Evolutionary conservation across 2,113 vertebrate genomes (phyloP).

Genomic region (Peromyscus californicus): DNA sequence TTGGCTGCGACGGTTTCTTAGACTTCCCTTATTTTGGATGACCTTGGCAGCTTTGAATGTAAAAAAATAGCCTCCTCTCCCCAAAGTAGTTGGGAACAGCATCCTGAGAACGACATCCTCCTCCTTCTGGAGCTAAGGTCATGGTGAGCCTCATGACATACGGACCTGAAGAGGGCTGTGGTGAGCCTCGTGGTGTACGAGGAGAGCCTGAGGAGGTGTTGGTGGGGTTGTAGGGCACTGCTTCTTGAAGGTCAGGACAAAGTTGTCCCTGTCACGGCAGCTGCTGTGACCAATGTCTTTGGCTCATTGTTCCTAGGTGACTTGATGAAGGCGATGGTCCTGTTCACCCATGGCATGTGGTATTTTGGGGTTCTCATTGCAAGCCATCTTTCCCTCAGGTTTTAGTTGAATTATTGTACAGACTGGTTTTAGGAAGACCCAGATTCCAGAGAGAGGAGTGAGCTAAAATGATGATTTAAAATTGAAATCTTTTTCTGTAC

Average conservation of each 20-base stretch:
- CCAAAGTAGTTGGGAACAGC: neutral
- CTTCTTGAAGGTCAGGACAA: neutral
- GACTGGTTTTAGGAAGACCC: neutral
- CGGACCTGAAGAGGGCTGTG: neutral
- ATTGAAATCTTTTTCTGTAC: neutral
- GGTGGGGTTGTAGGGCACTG: neutral
- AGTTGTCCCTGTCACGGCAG: neutral
- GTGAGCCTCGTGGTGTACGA: neutral
- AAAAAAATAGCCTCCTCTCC: neutral
- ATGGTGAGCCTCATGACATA: too few relatives aligned
- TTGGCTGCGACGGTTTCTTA: neutral
- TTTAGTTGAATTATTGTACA: neutral
- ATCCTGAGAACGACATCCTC: neutral
- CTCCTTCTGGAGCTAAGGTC: neutral
- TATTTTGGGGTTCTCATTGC: neutral
- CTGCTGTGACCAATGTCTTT: neutral
- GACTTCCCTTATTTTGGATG: neutral
- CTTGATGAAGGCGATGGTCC: neutral
- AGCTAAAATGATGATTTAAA: conserved; percentile 19
- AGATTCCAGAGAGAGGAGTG: neutral
- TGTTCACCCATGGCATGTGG: too few relatives aligned
- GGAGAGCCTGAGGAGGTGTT: neutral
- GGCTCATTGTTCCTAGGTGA: neutral
- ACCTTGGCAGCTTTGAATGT: neutral
- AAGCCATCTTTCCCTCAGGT: neutral